A percentile compares a stretch with the other conserved stretches of the same genome.
Conservation (phyloP, 2,888 invertebrate species). For the Lasioglossum leucozonium region DNA sequence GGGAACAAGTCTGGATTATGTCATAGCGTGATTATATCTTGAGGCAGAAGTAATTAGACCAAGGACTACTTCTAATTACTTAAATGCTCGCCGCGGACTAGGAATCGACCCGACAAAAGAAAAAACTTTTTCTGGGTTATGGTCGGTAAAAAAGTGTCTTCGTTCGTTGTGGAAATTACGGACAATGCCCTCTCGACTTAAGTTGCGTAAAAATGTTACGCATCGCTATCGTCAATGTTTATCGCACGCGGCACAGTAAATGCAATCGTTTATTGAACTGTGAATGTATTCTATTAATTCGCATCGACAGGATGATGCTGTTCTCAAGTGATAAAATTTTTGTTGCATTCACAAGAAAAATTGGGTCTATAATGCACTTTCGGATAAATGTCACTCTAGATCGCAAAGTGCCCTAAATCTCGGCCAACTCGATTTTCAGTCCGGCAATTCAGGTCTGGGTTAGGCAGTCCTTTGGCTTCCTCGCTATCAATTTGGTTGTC, state of each 20-base stretch:
- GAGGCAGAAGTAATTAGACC: not conserved
- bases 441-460: not conserved
- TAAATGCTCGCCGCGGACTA: conserved; percentile 5
- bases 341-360: too few species aligned
- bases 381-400: not conserved
- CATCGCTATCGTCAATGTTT: too few species aligned
- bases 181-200: fast-evolving
- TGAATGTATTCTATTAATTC: too few species aligned
- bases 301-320: too few species aligned
- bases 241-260: too few species aligned
- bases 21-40: not conserved
- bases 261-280: too few species aligned
- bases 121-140: not conserved
- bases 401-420: not conserved
- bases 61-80: conserved; percentile 2
- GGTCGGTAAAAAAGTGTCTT: not conserved
- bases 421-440: not conserved
- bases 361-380: too few species aligned
- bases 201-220: not conserved
- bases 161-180: not conserved
- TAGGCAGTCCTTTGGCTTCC: not conserved
- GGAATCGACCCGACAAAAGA: not conserved
- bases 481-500: not conserved
- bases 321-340: too few species aligned
- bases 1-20: not conserved